These are phyloP conservation scores for Mesorhabditis belari DNA, from an alignment of 2,888 invertebrate genomes.

Conservation along the genomic window DNA sequence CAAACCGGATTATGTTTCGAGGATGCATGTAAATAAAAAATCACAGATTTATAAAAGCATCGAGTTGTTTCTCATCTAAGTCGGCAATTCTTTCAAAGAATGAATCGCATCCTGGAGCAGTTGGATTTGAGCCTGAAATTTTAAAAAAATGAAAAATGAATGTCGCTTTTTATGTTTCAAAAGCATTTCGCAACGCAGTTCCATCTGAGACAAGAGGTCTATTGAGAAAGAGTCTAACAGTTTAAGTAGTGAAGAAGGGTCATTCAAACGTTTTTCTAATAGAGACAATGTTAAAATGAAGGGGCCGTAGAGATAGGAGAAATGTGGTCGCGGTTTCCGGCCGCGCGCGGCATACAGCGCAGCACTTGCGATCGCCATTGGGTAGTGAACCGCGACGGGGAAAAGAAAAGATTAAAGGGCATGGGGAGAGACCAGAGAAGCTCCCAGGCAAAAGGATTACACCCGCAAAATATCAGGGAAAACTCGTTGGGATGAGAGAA, in stretches of 20 bases:
- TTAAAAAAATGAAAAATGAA: conserved; percentile 1
- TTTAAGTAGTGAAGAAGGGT: no score
- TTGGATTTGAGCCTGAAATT: conserved; percentile 25
- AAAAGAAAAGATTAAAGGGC: background rate
- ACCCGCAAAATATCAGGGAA: no score
- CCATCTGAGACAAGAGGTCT: background rate
- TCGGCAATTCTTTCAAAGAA: conserved; percentile 12
- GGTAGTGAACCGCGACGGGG: background rate
- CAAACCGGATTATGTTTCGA: no score
- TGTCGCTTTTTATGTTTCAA: background rate
- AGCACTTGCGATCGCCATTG: no score
- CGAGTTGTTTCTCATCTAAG: background rate
- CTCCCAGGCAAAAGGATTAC: background rate
- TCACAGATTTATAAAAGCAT: no score
- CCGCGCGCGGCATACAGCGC: background rate
- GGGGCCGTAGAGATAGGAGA: no score
- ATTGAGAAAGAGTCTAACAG: background rate
- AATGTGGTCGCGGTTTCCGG: background rate
- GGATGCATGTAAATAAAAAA: no score
- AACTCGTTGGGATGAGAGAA: no score
- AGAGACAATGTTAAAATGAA: no score
- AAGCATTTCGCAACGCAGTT: background rate
- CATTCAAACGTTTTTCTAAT: no score
- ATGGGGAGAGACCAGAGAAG: background rate
- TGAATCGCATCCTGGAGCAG: conserved; percentile 23